phyloP scores from a whole-genome alignment of 2,888 invertebrate genomes.

The Diarsia rubi region DNA sequence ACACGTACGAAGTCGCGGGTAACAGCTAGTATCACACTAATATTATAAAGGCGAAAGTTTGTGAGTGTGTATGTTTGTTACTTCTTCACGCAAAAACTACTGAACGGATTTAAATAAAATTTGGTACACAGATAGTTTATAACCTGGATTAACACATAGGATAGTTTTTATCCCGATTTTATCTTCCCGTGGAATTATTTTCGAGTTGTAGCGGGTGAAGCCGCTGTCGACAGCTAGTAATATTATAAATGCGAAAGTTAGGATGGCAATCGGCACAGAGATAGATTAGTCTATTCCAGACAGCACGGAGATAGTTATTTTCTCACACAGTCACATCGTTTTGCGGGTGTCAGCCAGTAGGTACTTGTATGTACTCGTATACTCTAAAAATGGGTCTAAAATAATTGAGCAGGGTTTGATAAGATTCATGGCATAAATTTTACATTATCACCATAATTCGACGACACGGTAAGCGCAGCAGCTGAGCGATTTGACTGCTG shows the following conservation, averaged over 20 bases:
- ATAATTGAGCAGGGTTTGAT: not conserved
- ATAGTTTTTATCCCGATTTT: no score
- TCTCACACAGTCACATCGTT: not conserved
- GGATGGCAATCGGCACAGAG: not conserved
- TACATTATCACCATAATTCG: not conserved
- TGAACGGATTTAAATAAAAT: not conserved
- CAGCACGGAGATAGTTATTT: not conserved
- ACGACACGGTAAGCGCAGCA: no score
- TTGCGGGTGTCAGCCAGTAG: no score
- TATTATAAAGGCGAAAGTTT: not conserved
- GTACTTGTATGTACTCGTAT: not conserved
- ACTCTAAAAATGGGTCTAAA: not conserved
- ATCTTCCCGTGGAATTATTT: no score
- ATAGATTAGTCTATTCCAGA: not conserved
- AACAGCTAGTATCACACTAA: no score
- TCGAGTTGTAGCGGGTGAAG: no score
- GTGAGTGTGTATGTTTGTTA: not conserved
- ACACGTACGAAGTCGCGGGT: no score
- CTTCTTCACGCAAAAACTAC: not conserved
- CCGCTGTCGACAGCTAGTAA: no score
- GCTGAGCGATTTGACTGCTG: no score
- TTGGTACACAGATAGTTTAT: not conserved
- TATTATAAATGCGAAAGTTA: no score
- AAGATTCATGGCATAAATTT: not conserved
- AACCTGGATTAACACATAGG: no score